Conservation (phyloP, 2,797 vertebrate species). For the Centroberyx gerrardi region DNA sequence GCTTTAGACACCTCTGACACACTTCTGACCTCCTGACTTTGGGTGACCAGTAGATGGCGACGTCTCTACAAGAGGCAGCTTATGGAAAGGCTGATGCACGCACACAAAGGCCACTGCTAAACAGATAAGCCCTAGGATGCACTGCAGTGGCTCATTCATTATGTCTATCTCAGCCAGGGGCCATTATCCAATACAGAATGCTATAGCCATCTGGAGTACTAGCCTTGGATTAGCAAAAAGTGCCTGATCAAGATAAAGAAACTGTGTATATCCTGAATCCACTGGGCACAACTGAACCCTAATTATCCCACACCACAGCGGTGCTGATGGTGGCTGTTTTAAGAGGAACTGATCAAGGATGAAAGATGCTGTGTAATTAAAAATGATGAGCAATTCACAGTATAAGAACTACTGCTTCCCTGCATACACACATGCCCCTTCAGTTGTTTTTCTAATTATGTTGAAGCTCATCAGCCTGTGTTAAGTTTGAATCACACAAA, state of each 20-base stretch:
- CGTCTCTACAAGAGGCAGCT: conserved; percentile 6
- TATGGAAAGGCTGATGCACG: too few species aligned
- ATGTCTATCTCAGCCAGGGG: background rate
- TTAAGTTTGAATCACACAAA: background rate
- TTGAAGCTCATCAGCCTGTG: too few species aligned
- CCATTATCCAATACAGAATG: background rate
- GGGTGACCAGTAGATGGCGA: conserved; percentile 65
- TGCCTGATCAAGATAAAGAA: background rate
- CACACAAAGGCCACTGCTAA: conserved; percentile 7
- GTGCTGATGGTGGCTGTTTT: too few species aligned
- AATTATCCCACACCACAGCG: too few species aligned
- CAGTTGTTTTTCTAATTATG: too few species aligned
- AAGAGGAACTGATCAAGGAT: too few species aligned
- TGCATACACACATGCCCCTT: background rate
- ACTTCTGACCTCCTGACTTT: too few species aligned
- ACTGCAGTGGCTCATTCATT: background rate
- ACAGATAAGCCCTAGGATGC: background rate
- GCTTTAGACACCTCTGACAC: too few species aligned
- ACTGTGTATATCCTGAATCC: background rate
- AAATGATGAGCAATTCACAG: too few species aligned
- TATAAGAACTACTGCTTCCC: background rate
- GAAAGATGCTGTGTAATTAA: too few species aligned
- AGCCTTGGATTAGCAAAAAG: background rate
- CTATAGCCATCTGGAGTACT: background rate
- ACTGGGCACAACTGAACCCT: background rate